Percentiles rank a stretch among this genome's conserved stretches.
phyloP scores from a whole-genome alignment of 2,888 invertebrate species.

The Gnatocerus cornutus region DNA sequence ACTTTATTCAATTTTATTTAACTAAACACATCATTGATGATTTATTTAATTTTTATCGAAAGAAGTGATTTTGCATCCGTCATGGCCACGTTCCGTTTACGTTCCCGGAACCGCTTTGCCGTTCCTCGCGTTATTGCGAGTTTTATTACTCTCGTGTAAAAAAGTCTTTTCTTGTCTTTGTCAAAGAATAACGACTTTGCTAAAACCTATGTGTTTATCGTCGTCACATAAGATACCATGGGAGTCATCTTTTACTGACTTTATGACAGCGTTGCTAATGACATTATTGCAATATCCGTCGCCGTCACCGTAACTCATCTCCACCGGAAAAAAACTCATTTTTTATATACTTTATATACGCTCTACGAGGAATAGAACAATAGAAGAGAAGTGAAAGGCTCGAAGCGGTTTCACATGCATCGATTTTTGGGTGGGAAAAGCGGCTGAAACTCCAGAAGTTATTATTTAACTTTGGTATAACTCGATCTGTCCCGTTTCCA shows the following conservation, averaged over 20 bases:
- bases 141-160: constrained; percentile 46
- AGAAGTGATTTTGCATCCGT: no score
- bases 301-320: constrained; percentile 32
- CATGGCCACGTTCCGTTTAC: no score
- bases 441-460: constrained; percentile 27
- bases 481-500: constrained; percentile 37
- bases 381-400: constrained; percentile 19
- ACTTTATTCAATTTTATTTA: no score
- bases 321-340: constrained; percentile 3
- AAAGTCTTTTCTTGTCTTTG: constrained; percentile 30
- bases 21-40: no score
- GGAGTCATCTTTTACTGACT: constrained; percentile 42
- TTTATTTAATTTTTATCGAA: no score
- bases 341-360: neutral
- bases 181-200: constrained; percentile 24
- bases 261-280: constrained; percentile 47
- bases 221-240: constrained; percentile 42
- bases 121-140: constrained; percentile 38
- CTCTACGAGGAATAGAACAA: constrained; percentile 9
- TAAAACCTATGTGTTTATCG: constrained; percentile 45
- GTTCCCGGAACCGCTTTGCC: neutral
- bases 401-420: constrained; percentile 19
- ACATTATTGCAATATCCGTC: constrained; percentile 35
- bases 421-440: constrained; percentile 23
- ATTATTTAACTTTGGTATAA: constrained; percentile 40